A percentile compares a stretch with the other conserved stretches of the same genome.
phyloP scores from a whole-genome alignment of 2,113 vertebrate genomes.

The Pseudolaguvia tuberculata region DNA sequence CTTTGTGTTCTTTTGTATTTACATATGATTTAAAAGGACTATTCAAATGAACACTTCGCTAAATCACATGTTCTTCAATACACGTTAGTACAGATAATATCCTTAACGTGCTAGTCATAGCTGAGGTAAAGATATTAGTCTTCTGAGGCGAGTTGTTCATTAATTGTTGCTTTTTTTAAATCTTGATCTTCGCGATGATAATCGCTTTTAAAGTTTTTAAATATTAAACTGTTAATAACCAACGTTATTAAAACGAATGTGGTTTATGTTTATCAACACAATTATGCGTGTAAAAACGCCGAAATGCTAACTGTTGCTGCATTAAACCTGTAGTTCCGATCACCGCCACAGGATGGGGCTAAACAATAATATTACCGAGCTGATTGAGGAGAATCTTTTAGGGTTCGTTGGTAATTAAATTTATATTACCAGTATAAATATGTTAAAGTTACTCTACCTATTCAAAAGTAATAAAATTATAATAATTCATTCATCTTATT shows the following conservation, averaged over 20 bases:
- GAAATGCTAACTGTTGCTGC: background rate
- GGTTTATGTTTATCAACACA: background rate
- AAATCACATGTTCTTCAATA: too few relatives aligned
- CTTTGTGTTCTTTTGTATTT: background rate
- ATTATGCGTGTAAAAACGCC: background rate
- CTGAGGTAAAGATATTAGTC: background rate
- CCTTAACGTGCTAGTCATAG: background rate
- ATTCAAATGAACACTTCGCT: too few relatives aligned
- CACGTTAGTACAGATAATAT: background rate
- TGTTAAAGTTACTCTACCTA: too few relatives aligned
- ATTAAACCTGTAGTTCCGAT: background rate
- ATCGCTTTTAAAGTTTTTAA: background rate
- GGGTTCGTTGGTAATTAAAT: too few relatives aligned
- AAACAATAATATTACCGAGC: background rate
- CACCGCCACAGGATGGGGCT: background rate
- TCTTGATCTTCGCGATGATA: background rate
- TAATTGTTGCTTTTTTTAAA: too few relatives aligned
- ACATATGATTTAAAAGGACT: background rate
- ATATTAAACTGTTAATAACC: background rate
- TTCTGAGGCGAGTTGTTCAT: background rate
- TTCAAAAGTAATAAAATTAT: too few relatives aligned
- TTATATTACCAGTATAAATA: too few relatives aligned
- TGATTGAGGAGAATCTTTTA: background rate
- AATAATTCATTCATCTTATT: too few relatives aligned
- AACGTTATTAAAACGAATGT: background rate